A percentile compares a stretch with the other conserved stretches of the same genome.
phyloP scores from a whole-genome alignment of 2,888 invertebrate genomes.

The Agrotis ipsilon region DNA sequence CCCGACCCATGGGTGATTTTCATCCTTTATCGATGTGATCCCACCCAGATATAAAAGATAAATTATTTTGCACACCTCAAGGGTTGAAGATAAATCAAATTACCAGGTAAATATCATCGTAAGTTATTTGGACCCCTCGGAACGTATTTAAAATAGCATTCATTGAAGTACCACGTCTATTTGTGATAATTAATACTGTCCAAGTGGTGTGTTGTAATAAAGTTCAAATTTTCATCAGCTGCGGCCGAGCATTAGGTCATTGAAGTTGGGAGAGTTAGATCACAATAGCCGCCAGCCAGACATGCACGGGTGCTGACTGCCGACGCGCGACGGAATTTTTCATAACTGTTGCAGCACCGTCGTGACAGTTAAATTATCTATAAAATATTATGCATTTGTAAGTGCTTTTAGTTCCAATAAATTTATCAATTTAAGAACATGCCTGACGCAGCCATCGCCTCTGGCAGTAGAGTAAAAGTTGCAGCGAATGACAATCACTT shows the following conservation, averaged over 20 bases:
- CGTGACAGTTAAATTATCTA: too few relatives aligned
- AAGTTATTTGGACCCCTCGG: conserved; percentile 1
- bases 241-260: background rate
- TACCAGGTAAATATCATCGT: too few relatives aligned
- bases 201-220: conserved; percentile 48
- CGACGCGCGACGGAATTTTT: background rate
- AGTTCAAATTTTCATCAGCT: conserved; percentile 54
- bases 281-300: conserved; percentile 20
- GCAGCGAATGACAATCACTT: background rate
- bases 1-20: too few relatives aligned
- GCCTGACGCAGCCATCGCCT: background rate
- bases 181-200: background rate
- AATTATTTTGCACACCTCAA: too few relatives aligned
- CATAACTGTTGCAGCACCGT: background rate
- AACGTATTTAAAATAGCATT: conserved; percentile 14
- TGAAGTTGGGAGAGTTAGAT: conserved; percentile 10
- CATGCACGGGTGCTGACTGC: background rate
- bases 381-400: background rate
- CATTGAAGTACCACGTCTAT: conserved; percentile 29
- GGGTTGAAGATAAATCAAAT: too few relatives aligned
- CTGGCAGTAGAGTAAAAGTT: background rate
- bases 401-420: too few relatives aligned
- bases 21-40: too few relatives aligned
- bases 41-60: too few relatives aligned
- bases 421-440: background rate